Evolutionary conservation across 2,113 vertebrate species (phyloP).

Genomic region (Saguinus midas): DNA sequence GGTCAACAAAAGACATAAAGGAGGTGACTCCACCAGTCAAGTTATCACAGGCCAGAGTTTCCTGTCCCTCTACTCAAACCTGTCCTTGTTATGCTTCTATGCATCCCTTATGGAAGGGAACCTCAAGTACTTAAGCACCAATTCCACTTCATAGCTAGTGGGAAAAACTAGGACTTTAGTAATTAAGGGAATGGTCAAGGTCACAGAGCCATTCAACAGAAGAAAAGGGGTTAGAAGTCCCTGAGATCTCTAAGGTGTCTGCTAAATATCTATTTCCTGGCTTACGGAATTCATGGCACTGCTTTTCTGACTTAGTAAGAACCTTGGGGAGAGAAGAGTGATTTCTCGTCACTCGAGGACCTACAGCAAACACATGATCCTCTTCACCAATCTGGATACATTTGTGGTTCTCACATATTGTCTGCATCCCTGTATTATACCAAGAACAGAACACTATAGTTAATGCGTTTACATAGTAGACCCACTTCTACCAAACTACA

Average conservation of each 20-base stretch:
- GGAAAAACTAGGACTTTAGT: neutral
- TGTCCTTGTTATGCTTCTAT: neutral
- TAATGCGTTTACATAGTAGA: neutral
- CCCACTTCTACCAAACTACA: neutral
- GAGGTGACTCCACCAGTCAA: neutral
- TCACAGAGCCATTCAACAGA: neutral
- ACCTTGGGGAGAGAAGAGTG: neutral
- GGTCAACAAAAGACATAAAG: neutral
- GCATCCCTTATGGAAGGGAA: neutral
- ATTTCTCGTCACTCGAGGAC: neutral
- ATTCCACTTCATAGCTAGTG: neutral
- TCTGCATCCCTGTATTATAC: neutral
- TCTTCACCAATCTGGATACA: neutral
- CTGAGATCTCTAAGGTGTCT: neutral
- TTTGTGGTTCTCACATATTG: neutral
- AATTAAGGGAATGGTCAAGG: neutral
- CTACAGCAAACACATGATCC: neutral
- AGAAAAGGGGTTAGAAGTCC: neutral
- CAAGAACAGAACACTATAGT: neutral
- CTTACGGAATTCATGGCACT: neutral
- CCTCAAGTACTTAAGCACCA: neutral
- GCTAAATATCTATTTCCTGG: neutral
- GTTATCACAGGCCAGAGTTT: neutral
- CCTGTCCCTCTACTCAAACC: fast-evolving
- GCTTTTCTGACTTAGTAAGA: neutral